Evolutionary conservation across 1,140 invertebrate genomes (phyloP).

Genomic region (Hycleus cichorii): DNA sequence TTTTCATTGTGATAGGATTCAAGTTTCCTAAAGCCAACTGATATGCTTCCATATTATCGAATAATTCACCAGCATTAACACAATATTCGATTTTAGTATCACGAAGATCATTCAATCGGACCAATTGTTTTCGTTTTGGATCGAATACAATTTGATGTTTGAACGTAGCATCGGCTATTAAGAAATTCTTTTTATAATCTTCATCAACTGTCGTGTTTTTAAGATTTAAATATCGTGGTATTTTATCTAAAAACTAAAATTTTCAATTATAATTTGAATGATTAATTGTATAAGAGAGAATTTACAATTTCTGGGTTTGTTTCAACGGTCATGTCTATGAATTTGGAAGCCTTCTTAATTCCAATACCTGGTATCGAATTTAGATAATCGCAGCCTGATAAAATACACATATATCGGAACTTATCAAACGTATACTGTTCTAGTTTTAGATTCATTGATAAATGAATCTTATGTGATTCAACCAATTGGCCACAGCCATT

Average conservation of each 20-base stretch:
- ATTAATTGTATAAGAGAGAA: background rate
- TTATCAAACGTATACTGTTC: constrained; percentile 76
- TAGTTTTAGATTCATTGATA: constrained; percentile 63
- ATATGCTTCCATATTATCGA: constrained; percentile 55
- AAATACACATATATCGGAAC: constrained; percentile 92
- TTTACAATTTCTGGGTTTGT: constrained; percentile 45
- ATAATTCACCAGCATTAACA: constrained; percentile 49
- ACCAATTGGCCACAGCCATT: constrained; percentile 72
- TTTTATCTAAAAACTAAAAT: constrained; percentile 48
- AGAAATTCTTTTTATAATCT: constrained; percentile 77
- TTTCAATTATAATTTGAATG: constrained; percentile 8
- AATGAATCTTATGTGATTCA: constrained; percentile 66
- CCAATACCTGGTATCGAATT: constrained; percentile 91
- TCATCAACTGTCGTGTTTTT: constrained; percentile 60
- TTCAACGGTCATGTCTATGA: constrained; percentile 64
- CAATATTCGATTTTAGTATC: constrained; percentile 47
- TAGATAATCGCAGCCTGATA: constrained; percentile 97
- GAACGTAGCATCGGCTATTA: constrained; percentile 84
- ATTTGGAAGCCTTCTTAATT: constrained; percentile 82
- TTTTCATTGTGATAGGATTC: constrained; percentile 69
- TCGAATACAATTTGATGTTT: constrained; percentile 90
- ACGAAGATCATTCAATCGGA: constrained; percentile 59
- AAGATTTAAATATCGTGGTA: constrained; percentile 66
- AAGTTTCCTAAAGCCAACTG: constrained; percentile 84
- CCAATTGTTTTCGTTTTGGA: constrained; percentile 63